phyloP scores from a whole-genome alignment of 1,140 invertebrate genomes.

The Conus ventricosus region DNA sequence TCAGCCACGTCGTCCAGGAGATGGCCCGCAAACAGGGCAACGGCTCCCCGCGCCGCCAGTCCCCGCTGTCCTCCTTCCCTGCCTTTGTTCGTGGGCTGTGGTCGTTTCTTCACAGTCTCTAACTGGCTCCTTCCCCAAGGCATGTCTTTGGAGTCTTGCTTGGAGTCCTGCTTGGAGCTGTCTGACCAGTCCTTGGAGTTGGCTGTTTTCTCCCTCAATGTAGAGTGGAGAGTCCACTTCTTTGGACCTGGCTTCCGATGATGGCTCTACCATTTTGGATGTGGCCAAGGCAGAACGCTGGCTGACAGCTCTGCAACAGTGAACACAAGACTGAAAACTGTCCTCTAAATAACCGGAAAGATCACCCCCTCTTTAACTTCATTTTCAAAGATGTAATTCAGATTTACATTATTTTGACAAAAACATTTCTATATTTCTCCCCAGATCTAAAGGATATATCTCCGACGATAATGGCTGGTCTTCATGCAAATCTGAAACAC shows the following conservation, averaged over 20 bases:
- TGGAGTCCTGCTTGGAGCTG: conserved; percentile 34
- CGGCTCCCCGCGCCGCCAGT: conserved; percentile 20
- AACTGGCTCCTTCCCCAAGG: conserved; percentile 33
- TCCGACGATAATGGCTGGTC: no score
- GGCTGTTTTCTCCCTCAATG: neutral
- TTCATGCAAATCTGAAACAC: no score
- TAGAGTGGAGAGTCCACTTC: neutral
- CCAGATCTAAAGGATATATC: no score
- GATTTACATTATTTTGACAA: no score
- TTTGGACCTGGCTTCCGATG: neutral
- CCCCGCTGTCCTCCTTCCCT: neutral
- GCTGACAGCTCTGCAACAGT: conserved; percentile 42
- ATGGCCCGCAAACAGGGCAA: conserved; percentile 30
- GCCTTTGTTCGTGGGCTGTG: neutral
- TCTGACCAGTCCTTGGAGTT: conserved; percentile 34
- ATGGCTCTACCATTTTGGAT: neutral
- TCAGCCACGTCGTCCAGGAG: conserved; percentile 41
- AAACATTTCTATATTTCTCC: no score
- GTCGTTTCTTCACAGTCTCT: conserved; percentile 54
- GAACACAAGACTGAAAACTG: no score
- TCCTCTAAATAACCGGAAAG: no score
- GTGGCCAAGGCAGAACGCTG: conserved; percentile 26
- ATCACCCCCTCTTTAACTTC: no score
- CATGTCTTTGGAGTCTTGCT: conserved; percentile 41
- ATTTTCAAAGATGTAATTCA: no score